These are phyloP conservation scores for Anthrax anthrax DNA, from an alignment of 2,888 invertebrate species.

Conservation along the genomic window DNA sequence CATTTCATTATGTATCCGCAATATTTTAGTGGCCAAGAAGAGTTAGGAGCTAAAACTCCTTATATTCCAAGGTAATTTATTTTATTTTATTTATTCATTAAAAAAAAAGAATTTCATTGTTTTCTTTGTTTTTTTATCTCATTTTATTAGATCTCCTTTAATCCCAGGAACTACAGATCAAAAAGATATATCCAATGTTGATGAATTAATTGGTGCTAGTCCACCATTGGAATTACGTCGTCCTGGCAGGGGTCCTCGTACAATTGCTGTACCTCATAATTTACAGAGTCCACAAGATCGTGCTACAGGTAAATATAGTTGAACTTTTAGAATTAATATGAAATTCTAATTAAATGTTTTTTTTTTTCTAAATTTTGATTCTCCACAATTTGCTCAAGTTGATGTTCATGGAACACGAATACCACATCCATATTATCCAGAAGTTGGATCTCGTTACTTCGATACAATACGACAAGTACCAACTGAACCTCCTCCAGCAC, in stretches of 20 bases:
- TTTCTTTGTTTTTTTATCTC: too few relatives aligned
- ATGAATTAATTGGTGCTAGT: constrained; percentile 44
- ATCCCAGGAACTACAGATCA: constrained; percentile 16
- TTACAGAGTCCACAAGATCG: constrained; percentile 57
- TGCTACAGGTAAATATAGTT: constrained; percentile 38
- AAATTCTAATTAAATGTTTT: constrained; percentile 1
- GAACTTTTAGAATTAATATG: background rate
- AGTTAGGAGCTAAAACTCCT: constrained; percentile 21
- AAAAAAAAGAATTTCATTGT: background rate
- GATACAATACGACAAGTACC: constrained; percentile 37
- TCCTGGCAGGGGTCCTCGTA: constrained; percentile 41
- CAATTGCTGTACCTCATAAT: constrained; percentile 49
- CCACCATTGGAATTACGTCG: constrained; percentile 60
- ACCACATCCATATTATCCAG: constrained; percentile 34
- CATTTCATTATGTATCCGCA: constrained; percentile 30
- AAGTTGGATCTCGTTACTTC: constrained; percentile 38
- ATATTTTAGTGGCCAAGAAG: constrained; percentile 38
- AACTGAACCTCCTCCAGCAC: constrained; percentile 46
- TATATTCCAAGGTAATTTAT: constrained; percentile 18
- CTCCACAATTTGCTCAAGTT: constrained; percentile 54
- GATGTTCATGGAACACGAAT: constrained; percentile 42
- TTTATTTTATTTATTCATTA: background rate
- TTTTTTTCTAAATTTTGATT: too few relatives aligned
- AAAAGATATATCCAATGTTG: constrained; percentile 24
- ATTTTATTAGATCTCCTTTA: constrained; percentile 18